These are phyloP conservation scores for Drosophila prolongata DNA, from an alignment of 2,888 invertebrate species.

Conservation along the genomic window DNA sequence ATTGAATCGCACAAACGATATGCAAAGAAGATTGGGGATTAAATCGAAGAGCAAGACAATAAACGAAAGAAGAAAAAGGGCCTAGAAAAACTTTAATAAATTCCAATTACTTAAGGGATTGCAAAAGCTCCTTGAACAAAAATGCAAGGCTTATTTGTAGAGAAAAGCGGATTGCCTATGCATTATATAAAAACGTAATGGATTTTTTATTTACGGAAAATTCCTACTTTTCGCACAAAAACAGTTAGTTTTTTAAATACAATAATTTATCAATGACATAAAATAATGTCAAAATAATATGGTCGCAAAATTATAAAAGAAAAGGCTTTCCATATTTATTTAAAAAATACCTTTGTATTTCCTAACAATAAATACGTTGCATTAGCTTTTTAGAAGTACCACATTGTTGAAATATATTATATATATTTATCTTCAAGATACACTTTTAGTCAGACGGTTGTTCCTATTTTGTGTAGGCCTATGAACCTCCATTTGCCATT, in stretches of 20 bases:
- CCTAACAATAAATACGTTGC: no score
- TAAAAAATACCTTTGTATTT: no score
- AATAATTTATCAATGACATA: no score
- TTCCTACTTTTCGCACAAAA: no score
- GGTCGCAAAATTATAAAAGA: no score
- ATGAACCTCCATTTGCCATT: background rate
- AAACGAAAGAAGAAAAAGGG: background rate
- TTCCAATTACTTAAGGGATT: constrained; percentile 10
- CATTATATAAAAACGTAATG: background rate
- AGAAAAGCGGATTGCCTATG: background rate
- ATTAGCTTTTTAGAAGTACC: no score
- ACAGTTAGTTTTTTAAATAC: no score
- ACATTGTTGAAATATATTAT: no score
- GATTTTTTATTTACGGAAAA: no score
- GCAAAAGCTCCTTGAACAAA: background rate
- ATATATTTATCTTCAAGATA: no score
- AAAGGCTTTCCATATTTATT: no score
- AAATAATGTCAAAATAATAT: no score
- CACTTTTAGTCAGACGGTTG: background rate
- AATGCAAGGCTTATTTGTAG: background rate
- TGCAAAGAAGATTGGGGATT: constrained; percentile 19
- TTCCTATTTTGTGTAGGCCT: background rate
- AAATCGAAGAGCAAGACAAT: constrained; percentile 9
- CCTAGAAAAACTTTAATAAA: background rate
- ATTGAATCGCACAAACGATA: constrained; percentile 4